Base-by-base conservation (phyloP, 2,888 invertebrate genomes). In the Teleiodes luculella region DNA sequence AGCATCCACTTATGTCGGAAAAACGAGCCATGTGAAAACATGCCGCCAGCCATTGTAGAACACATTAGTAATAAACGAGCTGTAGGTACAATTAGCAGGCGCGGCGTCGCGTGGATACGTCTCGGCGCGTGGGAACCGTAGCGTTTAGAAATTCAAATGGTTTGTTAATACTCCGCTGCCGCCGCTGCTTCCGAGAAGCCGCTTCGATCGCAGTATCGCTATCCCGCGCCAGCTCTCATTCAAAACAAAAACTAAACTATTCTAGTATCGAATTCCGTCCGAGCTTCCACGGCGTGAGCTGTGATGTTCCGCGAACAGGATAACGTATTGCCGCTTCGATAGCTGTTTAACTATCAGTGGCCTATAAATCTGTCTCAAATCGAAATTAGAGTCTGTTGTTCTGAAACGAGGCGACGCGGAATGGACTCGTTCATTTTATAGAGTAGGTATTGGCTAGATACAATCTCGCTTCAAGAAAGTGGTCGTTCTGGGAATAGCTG, bases 281-380 rank as follows among this genome's bases (percentile, higher is more conserved):
- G 28, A 1, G 47, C 51, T n/a, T n/a, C n/a, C 2, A 8, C 28
- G 48, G 28, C 48, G 14, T n/a, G 14, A 43, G 46, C 20, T 45
- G 57, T 41, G 43, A 52, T 49, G 57, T 77, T 77, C 78, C 61
- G 58, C 74, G 78, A 78, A 78, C 58, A 61, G 58, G 56, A 63
- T 66, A 63, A 69, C 60, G 65, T 64, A 66, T 58, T 59, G 55
- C 58, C 57, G 59, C 50, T 54, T 52, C 59, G 61, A 65, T 57
- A 61, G 70, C 71, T 58, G 67, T 65, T 68, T 51, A 53, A 52
- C 71, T 63, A 65, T 70, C 72, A 64, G 66, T 64, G 65, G 58
- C 62, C 70, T 66, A 81, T 83, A 81, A 81, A 82, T 81, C 79
- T 80, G 76, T 80, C 80, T 60, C 67, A 59, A 62, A 65, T 63